Evolutionary conservation across 2,797 vertebrate species (phyloP).

Genomic region (Paratrypauchen microcephalus): DNA sequence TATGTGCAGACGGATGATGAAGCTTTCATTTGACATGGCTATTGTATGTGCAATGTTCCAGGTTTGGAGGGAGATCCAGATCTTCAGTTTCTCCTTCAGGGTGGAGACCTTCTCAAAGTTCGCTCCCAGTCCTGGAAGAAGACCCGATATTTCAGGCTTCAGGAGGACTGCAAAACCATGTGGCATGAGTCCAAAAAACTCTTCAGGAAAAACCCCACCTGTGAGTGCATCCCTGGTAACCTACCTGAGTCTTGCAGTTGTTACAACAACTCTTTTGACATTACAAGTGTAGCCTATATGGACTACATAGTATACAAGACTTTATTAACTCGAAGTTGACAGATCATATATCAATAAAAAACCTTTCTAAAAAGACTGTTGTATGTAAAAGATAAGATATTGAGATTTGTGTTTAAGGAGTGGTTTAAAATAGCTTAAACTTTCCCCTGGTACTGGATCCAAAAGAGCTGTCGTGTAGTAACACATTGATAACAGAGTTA

Average conservation of each 20-base stretch:
- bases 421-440: conserved; percentile 5
- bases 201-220: conserved; percentile 82
- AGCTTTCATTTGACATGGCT: neutral
- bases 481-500: conserved; percentile 4
- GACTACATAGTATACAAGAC: neutral
- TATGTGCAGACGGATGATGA: neutral
- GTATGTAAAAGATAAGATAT: conserved; percentile 35
- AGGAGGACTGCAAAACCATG: conserved; percentile 94
- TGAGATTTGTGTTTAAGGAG: conserved; percentile 25
- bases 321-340: conserved; percentile 4
- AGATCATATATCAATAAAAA: conserved; percentile 20
- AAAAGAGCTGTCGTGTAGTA: conserved; percentile 15
- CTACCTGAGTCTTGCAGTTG: conserved; percentile 12
- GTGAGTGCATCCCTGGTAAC: conserved; percentile 78
- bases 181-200: conserved; percentile 91
- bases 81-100: conserved; percentile 86
- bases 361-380: conserved; percentile 2
- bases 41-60: conserved; percentile 44
- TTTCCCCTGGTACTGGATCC: conserved; percentile 14
- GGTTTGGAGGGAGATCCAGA: conserved; percentile 87
- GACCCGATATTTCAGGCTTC: conserved; percentile 86
- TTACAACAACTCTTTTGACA: neutral
- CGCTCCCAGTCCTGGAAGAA: conserved; percentile 90
- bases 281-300: neutral
- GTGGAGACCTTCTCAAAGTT: conserved; percentile 89